Evolutionary conservation across 2,113 vertebrate genomes (phyloP).

Genomic region (Hippolais icterina): DNA sequence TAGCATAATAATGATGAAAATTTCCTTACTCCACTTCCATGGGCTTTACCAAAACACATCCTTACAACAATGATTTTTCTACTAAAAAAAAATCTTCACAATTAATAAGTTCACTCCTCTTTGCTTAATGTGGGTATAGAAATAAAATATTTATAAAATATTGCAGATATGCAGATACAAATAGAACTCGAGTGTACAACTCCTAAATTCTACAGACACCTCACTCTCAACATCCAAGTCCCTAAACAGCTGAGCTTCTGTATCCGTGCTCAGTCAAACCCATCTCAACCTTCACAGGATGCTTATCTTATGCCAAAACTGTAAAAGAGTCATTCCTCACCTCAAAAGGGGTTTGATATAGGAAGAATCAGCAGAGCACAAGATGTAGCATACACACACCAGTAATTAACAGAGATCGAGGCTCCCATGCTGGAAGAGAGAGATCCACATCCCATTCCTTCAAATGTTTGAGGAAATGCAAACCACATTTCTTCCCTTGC

Average conservation of each 20-base stretch:
- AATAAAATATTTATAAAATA: too few relatives aligned
- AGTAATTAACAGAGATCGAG: background rate
- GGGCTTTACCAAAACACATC: background rate
- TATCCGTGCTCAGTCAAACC: background rate
- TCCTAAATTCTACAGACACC: background rate
- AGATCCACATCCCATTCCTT: background rate
- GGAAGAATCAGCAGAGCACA: background rate
- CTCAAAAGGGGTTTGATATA: background rate
- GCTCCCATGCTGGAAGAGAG: background rate
- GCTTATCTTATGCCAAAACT: background rate
- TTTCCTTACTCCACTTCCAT: background rate
- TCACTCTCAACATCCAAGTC: background rate
- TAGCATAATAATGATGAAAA: background rate
- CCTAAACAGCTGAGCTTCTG: background rate
- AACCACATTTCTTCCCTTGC: background rate
- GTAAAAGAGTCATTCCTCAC: background rate
- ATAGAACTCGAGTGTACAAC: background rate
- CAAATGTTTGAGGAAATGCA: background rate
- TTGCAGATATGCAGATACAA: background rate
- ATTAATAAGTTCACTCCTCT: background rate
- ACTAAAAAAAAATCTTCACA: background rate
- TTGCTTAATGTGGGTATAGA: background rate
- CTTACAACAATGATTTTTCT: background rate
- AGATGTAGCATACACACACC: rapidly evolving
- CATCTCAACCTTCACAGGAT: background rate